Evolutionary conservation across 2,113 vertebrate species (phyloP).

Genomic region (Acanthochromis polyacanthus): DNA sequence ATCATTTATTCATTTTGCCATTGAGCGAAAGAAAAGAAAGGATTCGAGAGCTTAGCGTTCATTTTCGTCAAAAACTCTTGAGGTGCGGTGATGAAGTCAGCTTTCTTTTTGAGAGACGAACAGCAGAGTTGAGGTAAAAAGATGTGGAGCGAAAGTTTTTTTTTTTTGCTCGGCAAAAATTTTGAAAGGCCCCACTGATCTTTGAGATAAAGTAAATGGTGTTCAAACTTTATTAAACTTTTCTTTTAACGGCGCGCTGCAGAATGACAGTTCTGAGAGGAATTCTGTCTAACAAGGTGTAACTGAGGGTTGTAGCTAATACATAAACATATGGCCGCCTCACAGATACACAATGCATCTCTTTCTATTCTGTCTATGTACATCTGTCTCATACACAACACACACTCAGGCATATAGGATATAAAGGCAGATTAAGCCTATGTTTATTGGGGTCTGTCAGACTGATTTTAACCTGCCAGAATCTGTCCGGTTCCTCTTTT

Average conservation of each 20-base stretch:
- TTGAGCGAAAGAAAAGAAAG: slow-evolving; percentile 66
- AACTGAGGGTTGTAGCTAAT: slow-evolving; percentile 35
- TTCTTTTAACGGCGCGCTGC: slow-evolving; percentile 45
- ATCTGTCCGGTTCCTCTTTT: slow-evolving; percentile 54
- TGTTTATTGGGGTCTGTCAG: slow-evolving; percentile 43
- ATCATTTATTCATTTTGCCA: slow-evolving; percentile 85
- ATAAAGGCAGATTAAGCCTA: slow-evolving; percentile 11
- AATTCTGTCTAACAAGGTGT: slow-evolving; percentile 53
- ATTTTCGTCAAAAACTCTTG: slow-evolving; percentile 76
- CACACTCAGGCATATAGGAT: neutral
- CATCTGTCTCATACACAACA: neutral
- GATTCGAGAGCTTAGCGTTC: slow-evolving; percentile 75
- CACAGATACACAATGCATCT: neutral
- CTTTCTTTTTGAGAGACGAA: slow-evolving; percentile 74
- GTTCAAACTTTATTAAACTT: slow-evolving; percentile 77
- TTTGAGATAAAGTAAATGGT: slow-evolving; percentile 72
- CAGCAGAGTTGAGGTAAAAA: slow-evolving; percentile 43
- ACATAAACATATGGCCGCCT: slow-evolving; percentile 10
- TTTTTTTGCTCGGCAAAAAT: slow-evolving; percentile 55
- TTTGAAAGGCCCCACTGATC: slow-evolving; percentile 69
- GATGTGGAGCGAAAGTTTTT: slow-evolving; percentile 60
- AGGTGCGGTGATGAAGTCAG: slow-evolving; percentile 78
- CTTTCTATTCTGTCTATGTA: slow-evolving; percentile 6
- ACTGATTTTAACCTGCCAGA: slow-evolving; percentile 53
- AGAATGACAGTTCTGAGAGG: slow-evolving; percentile 54